Conservation (phyloP, 1,140 invertebrate genomes). For the Solenopsis invicta region DNA sequence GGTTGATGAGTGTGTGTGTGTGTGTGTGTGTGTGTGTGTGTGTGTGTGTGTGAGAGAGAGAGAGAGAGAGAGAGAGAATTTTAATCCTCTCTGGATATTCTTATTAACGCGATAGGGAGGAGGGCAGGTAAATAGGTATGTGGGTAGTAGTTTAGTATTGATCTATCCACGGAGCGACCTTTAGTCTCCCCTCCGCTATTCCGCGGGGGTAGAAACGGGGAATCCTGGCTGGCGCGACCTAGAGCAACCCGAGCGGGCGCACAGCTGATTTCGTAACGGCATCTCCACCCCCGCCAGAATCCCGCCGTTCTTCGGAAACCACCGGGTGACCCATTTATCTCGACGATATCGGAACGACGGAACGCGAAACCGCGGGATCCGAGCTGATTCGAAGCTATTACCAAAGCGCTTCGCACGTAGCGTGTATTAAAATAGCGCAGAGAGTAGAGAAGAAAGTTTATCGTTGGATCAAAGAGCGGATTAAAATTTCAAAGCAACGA, state of each 20-base stretch:
- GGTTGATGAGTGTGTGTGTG: neutral
- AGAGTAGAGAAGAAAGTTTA: neutral
- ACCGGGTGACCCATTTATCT: conserved; percentile 65
- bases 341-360: conserved; percentile 5
- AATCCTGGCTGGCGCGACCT: conserved; percentile 70
- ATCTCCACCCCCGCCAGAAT: conserved; percentile 60
- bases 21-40: too few species aligned
- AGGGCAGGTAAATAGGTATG: conserved; percentile 65
- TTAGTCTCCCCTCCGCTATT: conserved; percentile 67
- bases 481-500: neutral
- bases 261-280: conserved; percentile 78
- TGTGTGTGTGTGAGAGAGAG: too few species aligned
- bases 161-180: conserved; percentile 75
- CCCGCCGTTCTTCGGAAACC: conserved; percentile 71
- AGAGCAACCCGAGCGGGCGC: conserved; percentile 73
- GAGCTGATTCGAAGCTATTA: neutral
- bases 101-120: conserved; percentile 71
- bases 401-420: too few species aligned
- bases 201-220: conserved; percentile 44
- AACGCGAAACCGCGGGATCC: conserved; percentile 22
- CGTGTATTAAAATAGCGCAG: neutral
- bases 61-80: conserved; percentile 12
- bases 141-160: conserved; percentile 75
- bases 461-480: neutral
- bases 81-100: conserved; percentile 68